Percentiles rank a stretch among this genome's conserved stretches.
These are phyloP conservation scores for Lacanobia oleracea DNA, from an alignment of 2,888 invertebrate species.

Conservation along the genomic window DNA sequence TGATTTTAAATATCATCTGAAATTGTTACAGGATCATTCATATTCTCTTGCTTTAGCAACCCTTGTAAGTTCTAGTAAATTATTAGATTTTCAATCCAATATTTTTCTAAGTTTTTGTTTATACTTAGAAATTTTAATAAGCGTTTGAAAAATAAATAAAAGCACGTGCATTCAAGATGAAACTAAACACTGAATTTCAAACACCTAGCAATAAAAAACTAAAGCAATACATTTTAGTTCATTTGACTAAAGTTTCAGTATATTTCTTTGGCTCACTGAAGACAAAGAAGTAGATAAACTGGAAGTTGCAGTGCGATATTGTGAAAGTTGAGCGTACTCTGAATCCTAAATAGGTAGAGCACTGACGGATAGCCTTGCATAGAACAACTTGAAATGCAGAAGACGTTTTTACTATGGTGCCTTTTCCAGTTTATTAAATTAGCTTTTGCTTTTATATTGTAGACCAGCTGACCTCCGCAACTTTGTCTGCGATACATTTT, in stretches of 20 bases:
- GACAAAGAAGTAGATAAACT: slow-evolving; percentile 78
- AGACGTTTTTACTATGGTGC: neutral
- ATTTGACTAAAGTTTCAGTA: slow-evolving; percentile 66
- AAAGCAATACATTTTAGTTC: slow-evolving; percentile 41
- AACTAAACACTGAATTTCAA: slow-evolving; percentile 38
- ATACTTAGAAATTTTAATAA: no score
- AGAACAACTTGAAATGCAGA: slow-evolving; percentile 29
- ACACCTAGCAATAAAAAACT: slow-evolving; percentile 28
- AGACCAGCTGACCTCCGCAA: no score
- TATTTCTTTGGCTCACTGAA: slow-evolving; percentile 67
- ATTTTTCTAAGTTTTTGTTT: neutral
- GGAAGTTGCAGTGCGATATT: slow-evolving; percentile 77
- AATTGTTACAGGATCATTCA: neutral
- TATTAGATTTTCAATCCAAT: neutral
- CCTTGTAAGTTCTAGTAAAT: neutral
- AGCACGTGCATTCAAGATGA: neutral
- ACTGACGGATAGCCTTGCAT: slow-evolving; percentile 64
- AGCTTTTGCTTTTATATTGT: neutral
- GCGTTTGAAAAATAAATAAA: neutral
- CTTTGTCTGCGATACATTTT: no score
- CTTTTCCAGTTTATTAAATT: slow-evolving; percentile 3
- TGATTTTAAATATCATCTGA: neutral
- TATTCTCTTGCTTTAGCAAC: neutral
- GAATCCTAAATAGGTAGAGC: slow-evolving; percentile 75
- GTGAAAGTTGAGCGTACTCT: slow-evolving; percentile 77